phyloP scores from a whole-genome alignment of 2,797 vertebrate genomes.

The Clarias pachynema region DNA sequence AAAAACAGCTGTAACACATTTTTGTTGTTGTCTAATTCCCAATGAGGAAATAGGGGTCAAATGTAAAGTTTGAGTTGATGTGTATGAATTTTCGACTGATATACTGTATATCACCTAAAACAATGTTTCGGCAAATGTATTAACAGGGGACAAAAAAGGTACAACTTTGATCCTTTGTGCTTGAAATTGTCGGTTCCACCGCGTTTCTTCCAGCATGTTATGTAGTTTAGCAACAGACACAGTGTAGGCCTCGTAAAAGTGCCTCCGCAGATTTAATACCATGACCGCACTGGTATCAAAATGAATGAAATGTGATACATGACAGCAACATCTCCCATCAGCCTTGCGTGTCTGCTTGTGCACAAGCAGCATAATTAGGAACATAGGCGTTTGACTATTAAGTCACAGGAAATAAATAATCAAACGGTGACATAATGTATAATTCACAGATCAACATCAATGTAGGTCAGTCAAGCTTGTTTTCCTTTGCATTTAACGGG shows the following conservation, averaged over 20 bases:
- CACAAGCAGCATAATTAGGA: conserved; percentile 55
- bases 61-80: background rate
- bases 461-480: conserved; percentile 61
- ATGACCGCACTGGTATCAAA: conserved; percentile 60
- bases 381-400: conserved; percentile 46
- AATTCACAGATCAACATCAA: conserved; percentile 63
- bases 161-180: conserved; percentile 57
- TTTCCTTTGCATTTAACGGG: conserved; percentile 58
- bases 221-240: conserved; percentile 63
- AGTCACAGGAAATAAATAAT: conserved; percentile 58
- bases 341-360: conserved; percentile 42
- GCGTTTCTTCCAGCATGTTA: background rate
- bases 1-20: background rate
- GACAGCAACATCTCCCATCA: conserved; percentile 55
- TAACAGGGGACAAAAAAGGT: background rate
- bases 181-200: conserved; percentile 33
- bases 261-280: conserved; percentile 55
- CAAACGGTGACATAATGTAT: conserved; percentile 59
- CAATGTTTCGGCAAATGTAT: conserved; percentile 33
- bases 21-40: background rate
- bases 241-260: conserved; percentile 46
- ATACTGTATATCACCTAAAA: conserved; percentile 10
- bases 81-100: background rate
- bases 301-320: conserved; percentile 63
- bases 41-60: background rate